phyloP scores from a whole-genome alignment of 2,113 vertebrate species.

The Nanger granti region DNA sequence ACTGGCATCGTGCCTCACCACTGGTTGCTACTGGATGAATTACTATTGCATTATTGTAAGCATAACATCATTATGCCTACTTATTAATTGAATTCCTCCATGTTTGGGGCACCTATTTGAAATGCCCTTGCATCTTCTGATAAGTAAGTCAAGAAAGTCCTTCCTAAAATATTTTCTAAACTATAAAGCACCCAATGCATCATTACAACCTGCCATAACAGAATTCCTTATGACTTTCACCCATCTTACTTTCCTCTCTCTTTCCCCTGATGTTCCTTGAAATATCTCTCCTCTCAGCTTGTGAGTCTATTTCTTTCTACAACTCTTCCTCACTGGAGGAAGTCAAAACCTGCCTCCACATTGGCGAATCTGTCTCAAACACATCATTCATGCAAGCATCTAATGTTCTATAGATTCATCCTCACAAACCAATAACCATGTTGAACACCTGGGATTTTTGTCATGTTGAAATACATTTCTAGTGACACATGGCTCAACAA shows the following conservation, averaged over 20 bases:
- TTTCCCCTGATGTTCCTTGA: background rate
- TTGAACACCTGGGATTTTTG: background rate
- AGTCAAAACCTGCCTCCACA: background rate
- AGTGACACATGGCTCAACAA: background rate
- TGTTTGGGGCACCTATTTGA: background rate
- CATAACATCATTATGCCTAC: background rate
- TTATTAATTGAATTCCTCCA: background rate
- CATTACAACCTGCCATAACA: background rate
- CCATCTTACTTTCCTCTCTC: background rate
- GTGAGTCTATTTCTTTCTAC: background rate
- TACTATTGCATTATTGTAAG: background rate
- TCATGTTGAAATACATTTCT: background rate
- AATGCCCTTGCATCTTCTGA: background rate
- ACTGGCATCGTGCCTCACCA: background rate
- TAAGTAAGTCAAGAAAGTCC: background rate
- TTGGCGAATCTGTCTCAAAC: background rate
- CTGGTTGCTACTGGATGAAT: background rate
- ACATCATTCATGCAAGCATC: background rate
- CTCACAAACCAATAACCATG: background rate
- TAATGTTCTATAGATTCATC: background rate
- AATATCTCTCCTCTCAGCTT: background rate
- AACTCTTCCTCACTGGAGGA: background rate
- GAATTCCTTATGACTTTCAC: background rate
- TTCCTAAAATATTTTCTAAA: background rate
- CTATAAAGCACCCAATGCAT: background rate